Evolutionary conservation across 2,113 vertebrate species (phyloP), one percentile per base, ranked within the genome.

Genomic region (Galemys pyrenaicus): DNA sequence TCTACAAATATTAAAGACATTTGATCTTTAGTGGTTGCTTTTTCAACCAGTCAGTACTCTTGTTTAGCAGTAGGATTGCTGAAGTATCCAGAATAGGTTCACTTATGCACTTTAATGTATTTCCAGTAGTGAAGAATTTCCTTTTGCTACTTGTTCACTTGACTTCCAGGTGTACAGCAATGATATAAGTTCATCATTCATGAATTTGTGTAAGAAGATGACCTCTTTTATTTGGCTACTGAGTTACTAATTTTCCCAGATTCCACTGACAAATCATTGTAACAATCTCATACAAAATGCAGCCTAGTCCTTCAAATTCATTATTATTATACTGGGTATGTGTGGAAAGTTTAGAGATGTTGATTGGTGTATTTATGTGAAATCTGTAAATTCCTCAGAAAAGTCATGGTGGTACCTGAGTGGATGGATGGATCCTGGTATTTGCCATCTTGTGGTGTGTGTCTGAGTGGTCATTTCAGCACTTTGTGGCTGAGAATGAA

Each of bases 401-500:
- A 30, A 68, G 46, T 70, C 28, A 1, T 11, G 0, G 0, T 80
- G 74, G 54, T 17, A 13, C 44, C 73, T 60, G 37, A 51, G 49
- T 68, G 70, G 41, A 39, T 77, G 46, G 26, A 20, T 74, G 30
- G 49, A 44, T 73, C 37, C 22, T 90, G 60, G 65, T 20, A n/a
- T 80, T 83, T 84, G 67, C 62, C 67, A 8, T 80, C 77, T 46
- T 28, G 5, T 0, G 0, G 49, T 39, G 5, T 58, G 68, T 70
- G 10, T 64, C 37, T 83, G 86, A 64, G 26, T 87, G 92, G 65
- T 87, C 82, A 51, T 81, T 80, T 81, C 26, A 77, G 81, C 62
- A 62, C 77, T 73, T 90, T 24, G 87, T 81, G 49, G 49, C 71
- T 2, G 6, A 93, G 64, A 81, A 73, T 41, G 77, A 88, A 78